Percentiles rank a stretch among this genome's conserved stretches.
phyloP scores from a whole-genome alignment of 2,113 vertebrate species.

The Periophthalmus modestus region DNA sequence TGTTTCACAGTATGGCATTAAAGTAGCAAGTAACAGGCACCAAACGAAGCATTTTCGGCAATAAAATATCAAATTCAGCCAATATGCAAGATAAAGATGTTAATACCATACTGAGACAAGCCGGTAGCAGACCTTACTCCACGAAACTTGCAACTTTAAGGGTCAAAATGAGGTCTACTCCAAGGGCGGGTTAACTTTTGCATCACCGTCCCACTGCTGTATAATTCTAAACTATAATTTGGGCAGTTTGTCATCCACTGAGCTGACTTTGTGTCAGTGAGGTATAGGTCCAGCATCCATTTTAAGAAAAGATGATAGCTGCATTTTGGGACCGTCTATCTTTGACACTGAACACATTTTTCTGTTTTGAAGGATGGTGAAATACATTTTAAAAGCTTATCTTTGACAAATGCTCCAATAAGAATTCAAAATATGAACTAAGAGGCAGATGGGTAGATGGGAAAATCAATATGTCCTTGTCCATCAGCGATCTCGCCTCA shows the following conservation, averaged over 20 bases:
- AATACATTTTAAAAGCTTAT: not conserved
- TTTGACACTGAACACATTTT: not conserved
- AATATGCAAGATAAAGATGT: too few relatives aligned
- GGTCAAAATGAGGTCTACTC: not conserved
- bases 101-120: too few relatives aligned
- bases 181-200: not conserved
- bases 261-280: not conserved
- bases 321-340: not conserved
- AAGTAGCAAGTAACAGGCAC: too few relatives aligned
- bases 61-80: too few relatives aligned
- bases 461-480: too few relatives aligned
- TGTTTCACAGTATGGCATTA: too few relatives aligned
- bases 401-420: not conserved
- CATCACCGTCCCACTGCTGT: not conserved
- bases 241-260: not conserved
- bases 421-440: not conserved
- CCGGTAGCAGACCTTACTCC: too few relatives aligned
- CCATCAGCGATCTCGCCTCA: too few relatives aligned
- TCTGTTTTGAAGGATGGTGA: not conserved
- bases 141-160: too few relatives aligned
- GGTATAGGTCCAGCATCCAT: not conserved
- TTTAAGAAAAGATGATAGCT: not conserved
- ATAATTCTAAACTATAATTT: not conserved
- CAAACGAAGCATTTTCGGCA: too few relatives aligned
- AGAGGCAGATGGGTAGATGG: not conserved